These are phyloP conservation scores for Clarias macrocephalus DNA, from an alignment of 2,113 vertebrate species.

Conservation along the genomic window DNA sequence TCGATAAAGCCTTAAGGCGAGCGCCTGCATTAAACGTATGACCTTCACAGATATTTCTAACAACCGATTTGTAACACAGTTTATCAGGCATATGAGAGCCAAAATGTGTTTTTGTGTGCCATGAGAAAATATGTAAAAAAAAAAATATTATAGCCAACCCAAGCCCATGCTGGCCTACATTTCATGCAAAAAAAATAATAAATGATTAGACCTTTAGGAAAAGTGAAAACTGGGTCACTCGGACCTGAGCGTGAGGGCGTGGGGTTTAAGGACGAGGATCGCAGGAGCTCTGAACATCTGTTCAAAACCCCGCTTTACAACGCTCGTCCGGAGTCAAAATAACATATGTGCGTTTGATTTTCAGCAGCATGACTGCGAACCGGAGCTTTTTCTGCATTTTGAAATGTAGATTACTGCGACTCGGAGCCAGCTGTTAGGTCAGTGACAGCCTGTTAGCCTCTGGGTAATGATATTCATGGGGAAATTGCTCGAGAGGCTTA, in stretches of 20 bases:
- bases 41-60: not conserved
- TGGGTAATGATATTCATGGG: conserved; percentile 51
- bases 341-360: conserved; percentile 25
- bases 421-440: conserved; percentile 38
- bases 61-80: not conserved
- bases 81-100: not conserved
- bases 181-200: not conserved
- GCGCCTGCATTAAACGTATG: not conserved
- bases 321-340: conserved; percentile 5
- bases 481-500: conserved; percentile 47
- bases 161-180: not conserved
- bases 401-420: conserved; percentile 47
- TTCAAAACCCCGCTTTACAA: not conserved
- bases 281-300: conserved; percentile 38
- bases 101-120: not conserved
- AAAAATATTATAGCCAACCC: not conserved
- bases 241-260: not conserved
- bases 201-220: not conserved
- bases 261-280: not conserved
- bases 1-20: not conserved
- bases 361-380: not conserved
- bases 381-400: conserved; percentile 3
- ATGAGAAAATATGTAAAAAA: not conserved
- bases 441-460: conserved; percentile 43
- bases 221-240: conserved; percentile 10